Percentiles rank a stretch among this genome's conserved stretches.
These are phyloP conservation scores for Galeopsomyia nigrocyanea DNA, from an alignment of 2,888 invertebrate species.

Conservation along the genomic window DNA sequence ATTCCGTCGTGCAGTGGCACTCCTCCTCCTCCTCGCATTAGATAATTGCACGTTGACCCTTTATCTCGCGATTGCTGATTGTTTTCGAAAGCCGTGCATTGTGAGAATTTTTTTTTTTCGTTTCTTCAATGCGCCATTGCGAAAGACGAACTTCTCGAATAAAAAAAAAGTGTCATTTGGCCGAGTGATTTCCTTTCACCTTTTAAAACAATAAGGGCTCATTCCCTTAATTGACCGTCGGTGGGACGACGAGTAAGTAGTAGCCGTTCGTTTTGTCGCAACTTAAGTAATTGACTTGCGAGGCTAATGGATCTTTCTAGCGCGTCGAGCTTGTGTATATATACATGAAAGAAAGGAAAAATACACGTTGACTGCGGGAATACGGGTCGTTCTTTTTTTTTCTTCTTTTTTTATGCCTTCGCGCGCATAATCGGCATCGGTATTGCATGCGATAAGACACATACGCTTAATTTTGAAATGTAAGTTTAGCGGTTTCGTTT, in stretches of 20 bases:
- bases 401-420: too few relatives aligned
- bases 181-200: not conserved
- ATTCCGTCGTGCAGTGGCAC: not conserved
- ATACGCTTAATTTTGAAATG: too few relatives aligned
- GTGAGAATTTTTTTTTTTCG: not conserved
- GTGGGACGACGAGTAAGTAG: too few relatives aligned
- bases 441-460: too few relatives aligned
- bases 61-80: not conserved
- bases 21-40: conserved; percentile 20
- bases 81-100: too few relatives aligned
- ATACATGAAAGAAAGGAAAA: too few relatives aligned
- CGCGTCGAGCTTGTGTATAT: too few relatives aligned
- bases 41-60: conserved; percentile 25
- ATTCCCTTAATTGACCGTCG: conserved; percentile 34
- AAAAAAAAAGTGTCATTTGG: not conserved
- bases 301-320: conserved; percentile 32
- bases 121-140: not conserved
- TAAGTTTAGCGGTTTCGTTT: too few relatives aligned
- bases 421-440: too few relatives aligned
- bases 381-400: too few relatives aligned
- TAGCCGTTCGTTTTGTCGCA: not conserved
- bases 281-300: conserved; percentile 30
- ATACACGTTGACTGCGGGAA: conserved; percentile 1
- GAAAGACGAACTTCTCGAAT: not conserved
- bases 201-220: conserved; percentile 12